Evolutionary conservation across 2,888 invertebrate species (phyloP).

Genomic region (Hydroisotoma schaefferi): DNA sequence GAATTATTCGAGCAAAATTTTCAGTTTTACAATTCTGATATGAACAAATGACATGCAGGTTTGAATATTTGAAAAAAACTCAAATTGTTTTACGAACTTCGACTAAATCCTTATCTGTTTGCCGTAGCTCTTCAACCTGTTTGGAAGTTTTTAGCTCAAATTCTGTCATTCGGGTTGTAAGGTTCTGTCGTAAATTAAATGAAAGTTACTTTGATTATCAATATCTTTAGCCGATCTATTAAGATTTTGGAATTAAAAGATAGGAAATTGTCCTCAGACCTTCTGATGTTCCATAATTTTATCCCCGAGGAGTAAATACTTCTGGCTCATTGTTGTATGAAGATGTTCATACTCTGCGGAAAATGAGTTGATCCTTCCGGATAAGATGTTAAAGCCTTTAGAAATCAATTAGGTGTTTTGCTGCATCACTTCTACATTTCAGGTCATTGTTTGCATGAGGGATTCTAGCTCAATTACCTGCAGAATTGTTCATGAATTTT

Average conservation of each 20-base stretch:
- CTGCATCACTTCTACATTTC: slow-evolving; percentile 37
- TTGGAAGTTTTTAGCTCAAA: not conserved
- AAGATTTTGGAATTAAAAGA: no score
- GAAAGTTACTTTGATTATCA: not conserved
- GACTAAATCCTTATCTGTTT: slow-evolving; percentile 16
- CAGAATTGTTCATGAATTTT: not conserved
- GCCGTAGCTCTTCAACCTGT: slow-evolving; percentile 13
- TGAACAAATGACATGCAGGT: no score
- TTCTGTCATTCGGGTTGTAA: not conserved
- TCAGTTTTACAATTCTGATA: no score
- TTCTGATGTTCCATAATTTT: slow-evolving; percentile 23
- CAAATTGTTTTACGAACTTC: slow-evolving; percentile 14
- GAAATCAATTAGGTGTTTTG: slow-evolving; percentile 42
- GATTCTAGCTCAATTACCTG: slow-evolving; percentile 24
- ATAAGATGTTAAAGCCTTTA: slow-evolving; percentile 39
- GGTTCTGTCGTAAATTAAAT: not conserved
- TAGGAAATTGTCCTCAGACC: no score
- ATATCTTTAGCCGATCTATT: no score
- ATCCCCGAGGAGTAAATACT: slow-evolving; percentile 17
- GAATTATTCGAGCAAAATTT: no score
- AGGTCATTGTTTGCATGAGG: slow-evolving; percentile 25
- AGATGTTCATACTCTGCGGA: slow-evolving; percentile 34
- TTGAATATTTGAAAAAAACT: no score
- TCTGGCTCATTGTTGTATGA: slow-evolving; percentile 20
- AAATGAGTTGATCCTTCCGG: slow-evolving; percentile 33